Base-by-base conservation (phyloP, 2,888 invertebrate species). In the Meteorus colon region DNA sequence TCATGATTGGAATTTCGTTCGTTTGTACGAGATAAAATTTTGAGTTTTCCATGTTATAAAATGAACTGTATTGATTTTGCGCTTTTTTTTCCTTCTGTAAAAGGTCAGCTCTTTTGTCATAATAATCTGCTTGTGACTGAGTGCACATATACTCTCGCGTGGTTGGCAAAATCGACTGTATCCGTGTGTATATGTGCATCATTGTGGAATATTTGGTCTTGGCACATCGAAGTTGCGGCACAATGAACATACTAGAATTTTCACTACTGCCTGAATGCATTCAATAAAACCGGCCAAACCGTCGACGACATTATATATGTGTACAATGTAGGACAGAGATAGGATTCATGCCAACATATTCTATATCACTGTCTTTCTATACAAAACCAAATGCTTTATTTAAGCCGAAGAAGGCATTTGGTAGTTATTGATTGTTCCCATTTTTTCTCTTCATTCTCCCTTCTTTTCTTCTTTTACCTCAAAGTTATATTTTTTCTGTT, bases 401-500 rank as follows among this genome's bases (percentile, higher is more conserved):
- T 81, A 80, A 77, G 79, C 81, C 19, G 10, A 19, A 5, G 19
- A 8, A 55, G 19, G n/a, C 10, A 19, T 55, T 55, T 55, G 19
- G 55, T 55, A n/a, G 6, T 82, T 84, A 84, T 86, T 82, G 84
- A 84, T 86, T 82, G 81, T 77, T 81, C 82, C 62, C 63, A 72
- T 72, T 72, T 63, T 55, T 55, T 55, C n/a, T n/a, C 2, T 24
- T 8, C 8, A n/a, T 55, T 8, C 34, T 34, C 8, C 34, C n/a
- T 62, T 31, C 1, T 31, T 29, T 2, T 62, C 74, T 77, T 69
- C 16, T 77, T 66, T 60, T 90, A 97, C 97, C 94, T 99, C 98
- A 92, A 99, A 99, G 92, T 98, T 98, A 92, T 98, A 99, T 92
- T 98, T 99, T 92, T 98, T 99, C 91, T 98, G 96, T 91, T 97